Base-by-base conservation (phyloP, 2,113 vertebrate species). In the Myocastor coypus region DNA sequence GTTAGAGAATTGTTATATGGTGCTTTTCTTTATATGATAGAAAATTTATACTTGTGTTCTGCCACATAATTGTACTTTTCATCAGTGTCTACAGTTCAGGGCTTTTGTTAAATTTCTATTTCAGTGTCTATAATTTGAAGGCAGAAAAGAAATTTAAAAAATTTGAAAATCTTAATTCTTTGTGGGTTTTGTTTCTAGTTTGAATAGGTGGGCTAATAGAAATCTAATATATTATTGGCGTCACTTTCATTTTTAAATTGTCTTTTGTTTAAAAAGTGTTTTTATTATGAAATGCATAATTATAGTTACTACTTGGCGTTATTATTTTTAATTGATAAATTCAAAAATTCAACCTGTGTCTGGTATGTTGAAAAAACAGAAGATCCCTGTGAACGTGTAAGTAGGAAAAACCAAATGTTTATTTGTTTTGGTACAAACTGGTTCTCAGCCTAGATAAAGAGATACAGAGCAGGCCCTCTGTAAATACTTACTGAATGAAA, bases 121-220 rank as follows among this genome's bases (percentile, higher is more conserved):
- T 66, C 24, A 92, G 69, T 63, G 75, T 91, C 9, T 75, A 2
- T 59, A 61, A 85, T 59, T 66, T 93, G n/a, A 93, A 95, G 46
- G 30, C 91, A 92, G 80, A 6, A 63, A 77, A 84, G 24, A 69
- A 82, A 71, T 77, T 92, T 61, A n/a, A 94, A 93, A 93, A 30
- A 55, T 55, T 91, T 83, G 28, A 90, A 75, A n/a, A 85, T 40
- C 17, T 24, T 95, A 46, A 83, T 46, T 16, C 63, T 87, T 5
- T 55, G 17, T 77, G 40, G 3, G 12, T 46, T 59, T 10, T 37
- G 0, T 30, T 64, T 34, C 8, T 87, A 22, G 66, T 37, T 69
- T 86, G 3, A 55, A 34, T 20, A 69, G 17, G 22, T 55, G 16
- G 16, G 2, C 3, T 37, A 40, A 61, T 66, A 42, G 4, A 73